Base-by-base conservation (phyloP, 2,888 invertebrate genomes). In the Osedax frankpressi region DNA sequence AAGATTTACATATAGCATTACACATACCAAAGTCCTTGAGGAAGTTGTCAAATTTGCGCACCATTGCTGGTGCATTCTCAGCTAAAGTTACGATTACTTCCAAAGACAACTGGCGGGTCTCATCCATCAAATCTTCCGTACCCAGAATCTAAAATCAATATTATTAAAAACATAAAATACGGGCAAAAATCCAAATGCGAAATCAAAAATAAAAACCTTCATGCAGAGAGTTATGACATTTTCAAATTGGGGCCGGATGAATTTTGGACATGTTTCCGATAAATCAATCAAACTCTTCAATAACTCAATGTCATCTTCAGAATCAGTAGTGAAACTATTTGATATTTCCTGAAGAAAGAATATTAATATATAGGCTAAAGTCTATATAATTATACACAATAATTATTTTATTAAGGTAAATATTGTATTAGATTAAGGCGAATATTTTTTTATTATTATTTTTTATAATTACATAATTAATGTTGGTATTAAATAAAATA, bases 1-100 rank as follows among this genome's bases (percentile, higher is more conserved):
- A n/a, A n/a, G n/a, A n/a, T n/a, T n/a, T n/a, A n/a, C n/a, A n/a
- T n/a, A n/a, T n/a, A n/a, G n/a, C n/a, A n/a, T n/a, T n/a, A n/a
- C 29, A 79, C 82, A 78, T 78, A 86, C 86, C 81, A 67, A 87
- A 80, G 59, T 82, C 79, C 27, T 89, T 88, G 76, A 98, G 88
- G 78, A 92, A 93, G 81, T 91, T 91, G 28, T 26, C 71, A 76
- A 79, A 79, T 85, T 96, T 97, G 74, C 97, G 89, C 62, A 98
- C 91, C 92, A 95, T 95, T 1, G 94, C 93, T 0, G 97, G 92
- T 3, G 95, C 94, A 30, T 92, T 92, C 87, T 98, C 98, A 67
- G 95, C 89, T 77, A 94, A 86, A 0, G 90, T 89, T 3, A 88
- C 87, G 76, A 94, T 90, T 14, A 93, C 91, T 86, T 97, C 97